These are phyloP conservation scores for Natator depressus DNA, from an alignment of 2,113 vertebrate genomes.

Conservation along the genomic window DNA sequence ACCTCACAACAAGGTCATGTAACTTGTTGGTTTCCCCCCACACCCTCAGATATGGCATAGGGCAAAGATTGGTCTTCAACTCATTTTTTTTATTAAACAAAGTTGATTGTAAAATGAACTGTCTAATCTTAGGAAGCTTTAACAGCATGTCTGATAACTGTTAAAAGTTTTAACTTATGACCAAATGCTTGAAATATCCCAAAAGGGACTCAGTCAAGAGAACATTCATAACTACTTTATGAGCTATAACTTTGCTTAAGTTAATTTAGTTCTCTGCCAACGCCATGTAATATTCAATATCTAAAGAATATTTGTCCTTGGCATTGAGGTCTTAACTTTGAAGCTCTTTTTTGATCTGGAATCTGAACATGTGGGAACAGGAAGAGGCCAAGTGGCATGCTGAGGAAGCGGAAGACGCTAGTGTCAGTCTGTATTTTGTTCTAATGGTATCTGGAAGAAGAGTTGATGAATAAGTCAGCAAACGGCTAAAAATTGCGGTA, in stretches of 20 bases:
- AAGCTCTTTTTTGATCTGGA: background rate
- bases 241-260: background rate
- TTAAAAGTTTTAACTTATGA: constrained; percentile 37
- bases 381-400: background rate
- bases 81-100: constrained; percentile 62
- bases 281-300: background rate
- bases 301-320: background rate
- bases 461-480: background rate
- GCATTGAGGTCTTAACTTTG: constrained; percentile 11
- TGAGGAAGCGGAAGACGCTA: background rate
- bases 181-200: background rate
- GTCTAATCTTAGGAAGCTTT: constrained; percentile 52
- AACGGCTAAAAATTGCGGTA: background rate
- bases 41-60: constrained; percentile 62
- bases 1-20: constrained; percentile 66
- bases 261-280: constrained; percentile 21
- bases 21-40: constrained; percentile 58
- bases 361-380: background rate
- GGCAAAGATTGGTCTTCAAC: constrained; percentile 65
- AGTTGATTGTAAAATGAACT: constrained; percentile 57
- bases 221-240: constrained; percentile 7
- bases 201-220: constrained; percentile 8
- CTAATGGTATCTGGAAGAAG: background rate
- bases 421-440: background rate
- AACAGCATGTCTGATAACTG: constrained; percentile 47